Base-by-base conservation (phyloP, 2,797 vertebrate species). In the Pyrocephalus nanus region DNA sequence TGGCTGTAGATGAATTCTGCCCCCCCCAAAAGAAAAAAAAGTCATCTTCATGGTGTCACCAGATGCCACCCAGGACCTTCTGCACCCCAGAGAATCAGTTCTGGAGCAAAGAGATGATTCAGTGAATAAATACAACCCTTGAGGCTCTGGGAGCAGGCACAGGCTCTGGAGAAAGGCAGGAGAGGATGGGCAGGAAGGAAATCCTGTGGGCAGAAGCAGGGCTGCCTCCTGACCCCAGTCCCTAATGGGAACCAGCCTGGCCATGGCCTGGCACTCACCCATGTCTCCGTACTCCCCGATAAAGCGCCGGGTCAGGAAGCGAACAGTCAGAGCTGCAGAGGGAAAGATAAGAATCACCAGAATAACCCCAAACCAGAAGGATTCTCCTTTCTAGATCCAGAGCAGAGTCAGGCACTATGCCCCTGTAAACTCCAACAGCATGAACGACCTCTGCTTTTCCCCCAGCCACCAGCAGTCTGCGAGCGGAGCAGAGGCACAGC, bases 201-300 rank as follows among this genome's bases (percentile, higher is more conserved):
- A 78, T 27, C 27, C 42, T 6, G 2, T 1, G 1, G 38, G 21
- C 30, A 83, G 83, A 66, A 81, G 78, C 42, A 50, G 43, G 21
- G 23, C 2, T 14, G 0, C 42, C 27, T 67, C 36, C 72, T 8
- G 8, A 29, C 9, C 58, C 65, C 90, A 38, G 14, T 15, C 47
- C 61, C 79, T 50, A 12, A 2, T 0, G 1, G 72, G 50, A 86
- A 26, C 26, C 5, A 6, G 50, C 15, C 86, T 64, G 66, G 42
- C 34, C 21, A 30, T 51, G 48, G 22, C 18, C 64, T 51, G 36
- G 65, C 76, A 97, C 98, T 97, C 92, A 99, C 99, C 98, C 65
- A 98, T 98, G 69, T 99, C 98, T 88, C 99, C 98, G 3, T 99
- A 99, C 89, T 99, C 99, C 69, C 99, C 99, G 4, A 99, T 99